Percentiles rank a stretch among this genome's conserved stretches.
Evolutionary conservation across 2,888 invertebrate species (phyloP).

Genomic region (Gisinianus flammeolus): DNA sequence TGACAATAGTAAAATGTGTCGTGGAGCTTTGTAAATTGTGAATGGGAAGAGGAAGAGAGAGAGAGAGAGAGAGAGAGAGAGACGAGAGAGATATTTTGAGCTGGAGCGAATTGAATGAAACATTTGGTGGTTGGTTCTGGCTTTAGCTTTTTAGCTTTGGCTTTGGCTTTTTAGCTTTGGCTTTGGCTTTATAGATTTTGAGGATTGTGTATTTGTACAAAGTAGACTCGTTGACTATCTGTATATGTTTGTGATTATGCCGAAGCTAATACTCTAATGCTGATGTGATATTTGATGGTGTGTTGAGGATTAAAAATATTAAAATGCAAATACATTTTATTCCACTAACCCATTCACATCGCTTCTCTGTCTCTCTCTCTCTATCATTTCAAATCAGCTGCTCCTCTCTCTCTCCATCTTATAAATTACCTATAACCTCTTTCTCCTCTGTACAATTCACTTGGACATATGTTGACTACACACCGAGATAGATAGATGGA

Average conservation of each 20-base stretch:
- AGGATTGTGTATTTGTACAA: background rate
- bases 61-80: constrained; percentile 9
- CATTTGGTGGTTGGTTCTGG: constrained; percentile 13
- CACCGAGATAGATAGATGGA: background rate
- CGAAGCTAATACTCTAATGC: background rate
- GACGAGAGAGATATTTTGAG: background rate
- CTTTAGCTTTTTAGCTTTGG: background rate
- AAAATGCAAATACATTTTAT: constrained; percentile 33
- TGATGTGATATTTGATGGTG: constrained; percentile 32
- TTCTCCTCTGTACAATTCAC: background rate
- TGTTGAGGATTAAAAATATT: constrained; percentile 37
- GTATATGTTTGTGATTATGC: background rate
- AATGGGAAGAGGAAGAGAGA: background rate
- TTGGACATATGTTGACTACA: background rate
- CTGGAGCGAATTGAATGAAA: background rate
- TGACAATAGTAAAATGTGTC: background rate
- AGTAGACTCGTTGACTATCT: background rate
- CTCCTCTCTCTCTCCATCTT: constrained; percentile 3
- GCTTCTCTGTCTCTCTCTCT: background rate
- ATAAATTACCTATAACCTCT: background rate
- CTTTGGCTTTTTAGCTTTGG: background rate
- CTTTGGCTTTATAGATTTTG: background rate
- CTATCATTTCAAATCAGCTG: constrained; percentile 17
- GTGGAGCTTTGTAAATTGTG: background rate
- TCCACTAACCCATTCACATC: constrained; percentile 21